phyloP scores from a whole-genome alignment of 2,113 vertebrate genomes.

The Pachycephala philippinensis region DNA sequence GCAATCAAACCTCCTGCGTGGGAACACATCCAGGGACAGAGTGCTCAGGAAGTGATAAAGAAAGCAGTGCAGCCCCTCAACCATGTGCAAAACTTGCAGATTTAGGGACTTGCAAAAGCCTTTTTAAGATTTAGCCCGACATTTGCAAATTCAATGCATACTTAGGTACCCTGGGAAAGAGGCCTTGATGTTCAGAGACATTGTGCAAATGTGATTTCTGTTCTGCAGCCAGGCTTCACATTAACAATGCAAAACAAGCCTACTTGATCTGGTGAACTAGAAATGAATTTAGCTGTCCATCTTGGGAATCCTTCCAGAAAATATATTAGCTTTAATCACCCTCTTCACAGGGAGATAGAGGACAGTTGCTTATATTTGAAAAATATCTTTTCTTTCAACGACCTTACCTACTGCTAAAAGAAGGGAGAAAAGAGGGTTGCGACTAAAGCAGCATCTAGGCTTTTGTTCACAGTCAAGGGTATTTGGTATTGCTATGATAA shows the following conservation, averaged over 20 bases:
- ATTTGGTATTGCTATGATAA: background rate
- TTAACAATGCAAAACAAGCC: background rate
- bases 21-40: background rate
- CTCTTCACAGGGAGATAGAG: background rate
- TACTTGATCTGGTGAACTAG: background rate
- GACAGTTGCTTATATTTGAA: background rate
- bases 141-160: background rate
- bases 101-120: background rate
- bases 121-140: background rate
- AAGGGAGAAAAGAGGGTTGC: background rate
- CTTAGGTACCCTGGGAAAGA: background rate
- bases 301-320: background rate
- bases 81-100: background rate
- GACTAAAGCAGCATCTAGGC: background rate
- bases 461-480: background rate
- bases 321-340: background rate
- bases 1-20: background rate
- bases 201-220: background rate
- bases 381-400: background rate
- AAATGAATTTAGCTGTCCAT: background rate
- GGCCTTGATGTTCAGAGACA: background rate
- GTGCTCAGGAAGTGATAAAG: background rate
- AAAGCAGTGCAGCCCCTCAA: background rate
- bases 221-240: background rate
- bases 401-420: background rate